Evolutionary conservation across 2,113 vertebrate species (phyloP), one percentile per base, ranked within the genome.

Genomic region (Neolamprologus longior): DNA sequence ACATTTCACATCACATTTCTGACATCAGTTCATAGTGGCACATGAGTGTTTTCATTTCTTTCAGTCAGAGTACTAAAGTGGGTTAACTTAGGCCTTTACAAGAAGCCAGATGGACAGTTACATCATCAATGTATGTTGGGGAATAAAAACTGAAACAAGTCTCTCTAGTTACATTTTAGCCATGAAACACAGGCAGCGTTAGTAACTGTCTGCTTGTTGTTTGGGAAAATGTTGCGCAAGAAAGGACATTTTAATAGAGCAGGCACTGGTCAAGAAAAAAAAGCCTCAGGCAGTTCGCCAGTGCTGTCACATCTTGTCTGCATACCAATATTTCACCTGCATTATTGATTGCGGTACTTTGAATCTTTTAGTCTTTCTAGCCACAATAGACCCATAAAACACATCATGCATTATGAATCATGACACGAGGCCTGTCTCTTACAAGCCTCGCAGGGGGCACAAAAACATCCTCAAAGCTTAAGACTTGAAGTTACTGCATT

Each of bases 261-360:
- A 55, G 52, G 50, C 71, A 33, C 40, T 80, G 76, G 50, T 71
- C 45, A 83, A 68, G 71, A 24, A 26, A 42, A 24, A 58, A 61
- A 37, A 21, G 26, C 84, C 86, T 89, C 86, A 73, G 82, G 90
- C 91, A 86, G 81, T 87, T 84, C 2, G 24, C 57, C 26, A 42
- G 86, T n/a, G 63, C 91, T 90, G 94, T 89, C 92, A 92, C 89
- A 88, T 94, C 92, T 81, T 1, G 81, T 92, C 86, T 85, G 85
- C 86, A 85, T 92, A 83, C 82, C 89, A 79, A 93, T 92, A 92
- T 88, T 82, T 91, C 86, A 93, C 90, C 87, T 95, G 90, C 89
- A 94, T 96, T 95, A 95, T 95, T 95, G 91, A 95, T 95, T 82
- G 85, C 35, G 10, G 82, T 53, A 54, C 86, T 88, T 92, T 84